Conservation (phyloP, 1,140 invertebrate species). For the Episyrphus balteatus region DNA sequence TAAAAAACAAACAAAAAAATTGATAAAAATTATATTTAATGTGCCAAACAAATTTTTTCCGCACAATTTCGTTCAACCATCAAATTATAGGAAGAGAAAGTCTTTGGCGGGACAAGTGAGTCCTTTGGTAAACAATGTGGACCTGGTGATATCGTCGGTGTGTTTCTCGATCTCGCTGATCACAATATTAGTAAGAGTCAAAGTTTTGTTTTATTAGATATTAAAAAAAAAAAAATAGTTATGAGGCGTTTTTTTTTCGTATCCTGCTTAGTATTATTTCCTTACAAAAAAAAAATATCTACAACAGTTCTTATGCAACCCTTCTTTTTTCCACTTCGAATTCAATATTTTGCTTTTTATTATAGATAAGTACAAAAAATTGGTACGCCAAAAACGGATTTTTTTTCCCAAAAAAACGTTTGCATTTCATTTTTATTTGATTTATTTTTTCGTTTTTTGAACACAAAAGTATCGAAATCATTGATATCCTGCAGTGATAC, state of each 20-base stretch:
- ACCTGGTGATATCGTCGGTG: constrained; percentile 86
- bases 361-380: neutral
- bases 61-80: constrained; percentile 10
- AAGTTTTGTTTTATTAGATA: constrained; percentile 33
- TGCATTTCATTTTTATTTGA: too few relatives aligned
- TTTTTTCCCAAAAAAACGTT: too few relatives aligned
- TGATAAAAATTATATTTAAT: too few relatives aligned
- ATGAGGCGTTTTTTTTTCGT: neutral
- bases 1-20: too few relatives aligned
- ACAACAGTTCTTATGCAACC: neutral
- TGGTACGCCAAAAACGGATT: too few relatives aligned
- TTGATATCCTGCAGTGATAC: too few relatives aligned
- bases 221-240: constrained; percentile 16
- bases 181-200: constrained; percentile 83
- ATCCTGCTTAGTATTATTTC: neutral
- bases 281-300: neutral
- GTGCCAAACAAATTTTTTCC: too few relatives aligned
- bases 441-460: too few relatives aligned
- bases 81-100: constrained; percentile 81
- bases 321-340: neutral
- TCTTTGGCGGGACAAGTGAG: constrained; percentile 75
- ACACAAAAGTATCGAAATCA: too few relatives aligned
- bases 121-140: constrained; percentile 92
- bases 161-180: constrained; percentile 93
- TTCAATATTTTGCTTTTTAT: neutral